Conservation (phyloP, 2,888 invertebrate species). For the Caenorhabditis afra region DNA sequence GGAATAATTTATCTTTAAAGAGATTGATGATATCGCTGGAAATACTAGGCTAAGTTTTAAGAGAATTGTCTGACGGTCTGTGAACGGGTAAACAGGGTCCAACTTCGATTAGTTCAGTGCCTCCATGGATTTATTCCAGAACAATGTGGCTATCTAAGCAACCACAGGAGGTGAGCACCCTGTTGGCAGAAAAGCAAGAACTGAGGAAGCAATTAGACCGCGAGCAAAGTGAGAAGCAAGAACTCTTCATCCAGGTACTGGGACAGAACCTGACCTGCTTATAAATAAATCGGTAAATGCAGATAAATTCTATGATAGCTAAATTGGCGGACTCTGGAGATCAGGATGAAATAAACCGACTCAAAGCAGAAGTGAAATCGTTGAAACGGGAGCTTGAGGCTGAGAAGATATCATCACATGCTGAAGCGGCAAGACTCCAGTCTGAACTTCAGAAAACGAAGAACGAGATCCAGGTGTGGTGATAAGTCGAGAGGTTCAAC, state of each 20-base stretch:
- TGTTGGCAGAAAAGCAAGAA: constrained; percentile 77
- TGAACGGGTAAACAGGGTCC: no score
- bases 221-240: constrained; percentile 78
- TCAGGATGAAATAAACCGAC: constrained; percentile 51
- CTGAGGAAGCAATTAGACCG: constrained; percentile 76
- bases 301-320: constrained; percentile 78
- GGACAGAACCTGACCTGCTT: not conserved
- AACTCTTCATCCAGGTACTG: constrained; percentile 77
- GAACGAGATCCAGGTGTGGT: constrained; percentile 22
- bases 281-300: constrained; percentile 11
- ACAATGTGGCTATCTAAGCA: constrained; percentile 73
- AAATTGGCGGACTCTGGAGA: constrained; percentile 73
- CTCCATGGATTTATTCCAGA: constrained; percentile 38
- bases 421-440: constrained; percentile 34
- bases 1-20: constrained; percentile 17
- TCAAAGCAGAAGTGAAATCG: constrained; percentile 53
- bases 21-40: no score
- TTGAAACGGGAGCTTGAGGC: constrained; percentile 47
- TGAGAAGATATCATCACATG: constrained; percentile 27
- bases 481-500: not conserved
- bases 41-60: no score
- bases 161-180: constrained; percentile 73
- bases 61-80: no score
- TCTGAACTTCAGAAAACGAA: constrained; percentile 37
- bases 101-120: no score